A percentile compares a stretch with the other conserved stretches of the same genome.
These are phyloP conservation scores for Chalcosyrphus nemorum DNA, from an alignment of 2,888 invertebrate genomes.

Conservation along the genomic window DNA sequence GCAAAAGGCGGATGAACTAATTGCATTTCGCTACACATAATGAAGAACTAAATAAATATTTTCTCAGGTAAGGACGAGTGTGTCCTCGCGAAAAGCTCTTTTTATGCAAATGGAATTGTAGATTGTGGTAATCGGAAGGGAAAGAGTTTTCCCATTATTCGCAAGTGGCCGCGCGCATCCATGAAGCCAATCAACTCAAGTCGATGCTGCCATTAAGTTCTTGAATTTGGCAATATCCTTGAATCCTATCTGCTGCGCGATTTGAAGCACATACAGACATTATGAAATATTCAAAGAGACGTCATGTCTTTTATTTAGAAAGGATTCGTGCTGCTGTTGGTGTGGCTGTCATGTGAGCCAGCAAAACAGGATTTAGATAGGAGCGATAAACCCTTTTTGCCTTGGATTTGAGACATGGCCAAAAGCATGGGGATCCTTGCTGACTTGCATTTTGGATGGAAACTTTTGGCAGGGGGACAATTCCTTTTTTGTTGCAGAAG, in stretches of 20 bases:
- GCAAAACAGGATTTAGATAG: slow-evolving; percentile 17
- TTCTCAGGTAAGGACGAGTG: slow-evolving; percentile 3
- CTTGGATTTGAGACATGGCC: slow-evolving; percentile 23
- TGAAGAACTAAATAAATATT: slow-evolving; percentile 35
- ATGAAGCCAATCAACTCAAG: slow-evolving; percentile 1
- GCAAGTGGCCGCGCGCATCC: background rate
- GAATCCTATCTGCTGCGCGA: no score
- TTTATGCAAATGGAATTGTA: slow-evolving; percentile 12
- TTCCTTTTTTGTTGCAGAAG: background rate
- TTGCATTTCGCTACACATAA: slow-evolving; percentile 41
- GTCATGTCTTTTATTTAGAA: slow-evolving; percentile 42
- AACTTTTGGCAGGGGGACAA: slow-evolving; percentile 5
- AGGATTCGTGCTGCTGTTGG: slow-evolving; percentile 5
- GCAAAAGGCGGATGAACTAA: slow-evolving; percentile 34
- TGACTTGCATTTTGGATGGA: background rate
- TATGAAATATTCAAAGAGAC: slow-evolving; percentile 25
- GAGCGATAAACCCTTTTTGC: slow-evolving; percentile 14
- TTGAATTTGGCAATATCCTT: slow-evolving; percentile 24
- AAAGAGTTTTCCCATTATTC: background rate
- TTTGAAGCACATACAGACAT: slow-evolving; percentile 9
- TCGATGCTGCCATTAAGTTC: slow-evolving; percentile 3
- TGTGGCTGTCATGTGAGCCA: background rate
- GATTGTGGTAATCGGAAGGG: background rate
- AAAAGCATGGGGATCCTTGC: slow-evolving; percentile 17
- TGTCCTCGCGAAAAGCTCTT: background rate